Evolutionary conservation across 2,888 invertebrate species (phyloP), one percentile per base, ranked within the genome.

Genomic region (Choreutis nemorana): DNA sequence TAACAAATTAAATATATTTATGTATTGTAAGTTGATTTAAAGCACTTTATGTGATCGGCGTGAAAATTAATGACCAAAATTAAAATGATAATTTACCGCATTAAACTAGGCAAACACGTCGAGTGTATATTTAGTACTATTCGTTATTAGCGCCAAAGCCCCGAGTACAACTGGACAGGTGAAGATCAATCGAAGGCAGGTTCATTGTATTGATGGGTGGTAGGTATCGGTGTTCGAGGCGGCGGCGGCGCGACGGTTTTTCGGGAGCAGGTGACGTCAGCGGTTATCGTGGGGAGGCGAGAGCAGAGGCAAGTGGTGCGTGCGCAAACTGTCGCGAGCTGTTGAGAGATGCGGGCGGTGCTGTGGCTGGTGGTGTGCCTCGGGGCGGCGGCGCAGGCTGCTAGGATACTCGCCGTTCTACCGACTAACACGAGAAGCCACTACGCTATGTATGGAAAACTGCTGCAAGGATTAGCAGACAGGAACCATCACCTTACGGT

Each of bases 371-470:
- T 58, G 39, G 48, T 51, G 39, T 32, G 63, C 40, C 20, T 38
- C 45, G 58, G 42, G 42, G 50, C 50, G 33, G 50, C 48, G 34
- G 57, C 52, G 34, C 47, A 54, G 23, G 62, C 67, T 30, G 80
- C 79, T 16, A 58, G 70, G 10, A 45, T 81, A 18, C 59, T 81
- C 20, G 79, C 63, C 35, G 68, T 81, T 23, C 52, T 81, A 41
- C 81, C 81, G 12, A 78, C 80, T 25, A 73, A 81, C 56, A 79
- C 79, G 24, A 68, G 70, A 43, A 82, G 82, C 52, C 81, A 82
- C 51, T 66, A 73, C 38, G 79, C 78, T 31, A 80, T 81, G 70
- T 81, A 79, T 43, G 73, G 80, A 32, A 57, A 63, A 30, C 61
- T 81, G 10, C 47, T 81, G 12, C 63, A 70, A 13, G 79, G 70